Percentiles rank a stretch among this genome's conserved stretches.
Conservation (phyloP, 2,797 vertebrate genomes). For the Melanotaenia trifasciata region DNA sequence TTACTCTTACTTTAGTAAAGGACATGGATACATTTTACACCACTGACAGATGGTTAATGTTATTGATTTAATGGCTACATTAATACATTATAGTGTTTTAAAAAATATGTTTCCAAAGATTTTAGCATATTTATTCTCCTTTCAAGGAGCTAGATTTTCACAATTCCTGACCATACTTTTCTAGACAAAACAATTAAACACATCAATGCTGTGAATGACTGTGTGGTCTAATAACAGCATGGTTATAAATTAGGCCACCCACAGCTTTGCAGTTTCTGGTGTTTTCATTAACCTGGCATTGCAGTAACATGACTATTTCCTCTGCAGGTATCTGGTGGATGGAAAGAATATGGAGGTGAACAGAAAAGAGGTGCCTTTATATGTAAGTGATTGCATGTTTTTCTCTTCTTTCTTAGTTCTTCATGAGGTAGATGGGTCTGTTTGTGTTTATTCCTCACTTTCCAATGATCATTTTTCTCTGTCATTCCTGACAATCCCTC, state of each 20-base stretch:
- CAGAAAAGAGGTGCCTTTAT: constrained; percentile 88
- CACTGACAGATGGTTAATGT: background rate
- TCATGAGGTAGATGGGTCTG: background rate
- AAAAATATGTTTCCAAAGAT: background rate
- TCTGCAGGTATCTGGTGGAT: constrained; percentile 78
- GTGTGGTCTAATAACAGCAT: constrained; percentile 9
- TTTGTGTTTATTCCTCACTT: background rate
- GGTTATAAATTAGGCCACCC: constrained; percentile 24
- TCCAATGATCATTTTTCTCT: constrained; percentile 20
- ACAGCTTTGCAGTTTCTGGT: constrained; percentile 11
- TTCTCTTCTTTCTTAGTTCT: background rate
- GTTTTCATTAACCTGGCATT: constrained; percentile 21
- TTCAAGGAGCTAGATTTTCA: background rate
- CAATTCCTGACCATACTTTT: background rate
- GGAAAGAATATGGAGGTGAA: constrained; percentile 88
- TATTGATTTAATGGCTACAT: background rate
- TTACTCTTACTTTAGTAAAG: background rate
- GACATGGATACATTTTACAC: background rate
- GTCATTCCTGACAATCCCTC: constrained; percentile 13
- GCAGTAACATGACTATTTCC: constrained; percentile 40
- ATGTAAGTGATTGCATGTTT: constrained; percentile 79
- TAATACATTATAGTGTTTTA: background rate
- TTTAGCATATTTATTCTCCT: background rate
- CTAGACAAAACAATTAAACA: constrained; percentile 12
- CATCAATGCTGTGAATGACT: background rate